These are phyloP conservation scores for Caranx ignobilis DNA, from an alignment of 2,113 vertebrate genomes.

Conservation along the genomic window DNA sequence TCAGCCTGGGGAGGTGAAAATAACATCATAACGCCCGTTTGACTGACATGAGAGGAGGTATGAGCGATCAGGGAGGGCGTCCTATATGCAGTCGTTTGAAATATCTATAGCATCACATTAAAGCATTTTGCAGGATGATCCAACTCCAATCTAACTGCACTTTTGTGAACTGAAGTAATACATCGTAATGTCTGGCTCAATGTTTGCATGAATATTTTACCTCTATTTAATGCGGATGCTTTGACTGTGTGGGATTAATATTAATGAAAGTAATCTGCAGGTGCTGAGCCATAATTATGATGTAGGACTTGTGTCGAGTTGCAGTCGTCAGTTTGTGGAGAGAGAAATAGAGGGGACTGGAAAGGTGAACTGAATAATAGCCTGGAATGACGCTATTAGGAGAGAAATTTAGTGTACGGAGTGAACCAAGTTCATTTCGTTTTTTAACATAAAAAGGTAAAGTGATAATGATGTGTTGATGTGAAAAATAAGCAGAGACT, in stretches of 20 bases:
- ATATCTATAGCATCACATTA: neutral
- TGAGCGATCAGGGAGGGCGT: neutral
- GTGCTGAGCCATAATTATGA: conserved; percentile 70
- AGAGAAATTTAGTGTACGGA: conserved; percentile 19
- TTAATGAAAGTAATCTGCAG: conserved; percentile 74
- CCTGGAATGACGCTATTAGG: conserved; percentile 30
- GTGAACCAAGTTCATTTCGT: conserved; percentile 33
- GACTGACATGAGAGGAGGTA: neutral
- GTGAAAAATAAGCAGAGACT: conserved; percentile 30
- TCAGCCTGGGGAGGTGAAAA: conserved; percentile 85
- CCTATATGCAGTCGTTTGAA: neutral
- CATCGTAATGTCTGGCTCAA: conserved; percentile 4
- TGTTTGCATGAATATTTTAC: conserved; percentile 68
- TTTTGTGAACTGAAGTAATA: neutral
- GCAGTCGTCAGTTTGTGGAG: conserved; percentile 58
- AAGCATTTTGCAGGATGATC: neutral
- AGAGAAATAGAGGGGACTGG: conserved; percentile 35
- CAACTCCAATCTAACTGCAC: neutral
- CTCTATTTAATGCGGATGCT: conserved; percentile 57
- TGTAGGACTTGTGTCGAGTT: conserved; percentile 58
- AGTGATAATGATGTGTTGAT: conserved; percentile 61
- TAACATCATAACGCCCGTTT: neutral
- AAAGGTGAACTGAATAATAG: conserved; percentile 47
- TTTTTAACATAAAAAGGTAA: conserved; percentile 23
- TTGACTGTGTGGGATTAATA: conserved; percentile 68